Evolutionary conservation across 2,888 invertebrate species (phyloP), one percentile per base, ranked within the genome.

Genomic region (Amphimallon solstitiale): DNA sequence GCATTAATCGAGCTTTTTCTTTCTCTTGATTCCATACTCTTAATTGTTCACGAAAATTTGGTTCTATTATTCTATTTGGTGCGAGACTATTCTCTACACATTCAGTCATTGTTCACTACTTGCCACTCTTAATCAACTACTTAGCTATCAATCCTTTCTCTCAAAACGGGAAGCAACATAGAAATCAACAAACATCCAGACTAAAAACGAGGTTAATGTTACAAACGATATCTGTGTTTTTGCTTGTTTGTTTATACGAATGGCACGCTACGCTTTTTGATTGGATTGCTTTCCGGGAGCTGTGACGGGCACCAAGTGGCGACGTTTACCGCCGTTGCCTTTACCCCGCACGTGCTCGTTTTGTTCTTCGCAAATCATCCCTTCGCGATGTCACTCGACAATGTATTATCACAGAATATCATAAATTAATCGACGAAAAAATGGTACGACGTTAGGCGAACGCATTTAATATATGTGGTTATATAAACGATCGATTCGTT

Each of bases 21-120:
- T 78, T 76, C 49, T 80, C 78, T 63, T 74, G 75, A 21, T 76
- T 75, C 78, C 79, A 78, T 49, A 78, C 66, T 38, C 75, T 72
- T 63, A 77, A 71, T 7, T 79, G 79, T 66, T 79, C 77, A 49
- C 70, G 70, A 14, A 74, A 69, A 17, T 74, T 72, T 9, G 49
- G 23, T 12, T 56, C 56, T 43, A 5, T 23, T 43, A 23, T 0
- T 56, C 15, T n/a, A 37, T 52, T 52, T 34, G 2, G 10, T 14
- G 15, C 14, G 14, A 14, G 14, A 9, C 12, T 34, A 34, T n/a
- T 38, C 10, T 19, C 19, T 6, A 37, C 35, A 17, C 12, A 7
- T 17, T n/a, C 52, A 38, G 17, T 52, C 52, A 52, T 52, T 19
- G 52, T 37, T 52, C 37, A 19, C 37, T 15, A 4, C 52, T 9